Percentiles rank a stretch among this genome's conserved stretches.
Evolutionary conservation across 1,140 invertebrate species (phyloP).

Genomic region (Ctenoplectra terminalis): DNA sequence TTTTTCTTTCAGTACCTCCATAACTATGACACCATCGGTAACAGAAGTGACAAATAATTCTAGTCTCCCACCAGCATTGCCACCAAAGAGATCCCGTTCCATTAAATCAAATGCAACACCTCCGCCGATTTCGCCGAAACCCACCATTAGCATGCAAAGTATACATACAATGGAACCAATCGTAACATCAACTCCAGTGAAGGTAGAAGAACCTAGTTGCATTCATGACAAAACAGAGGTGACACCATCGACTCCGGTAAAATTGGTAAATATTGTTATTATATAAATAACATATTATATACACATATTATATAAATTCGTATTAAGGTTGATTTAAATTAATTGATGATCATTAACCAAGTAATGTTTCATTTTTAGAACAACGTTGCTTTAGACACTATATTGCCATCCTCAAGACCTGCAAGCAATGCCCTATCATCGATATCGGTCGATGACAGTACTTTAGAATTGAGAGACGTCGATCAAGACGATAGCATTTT

Average conservation of each 20-base stretch:
- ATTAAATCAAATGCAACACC: constrained; percentile 80
- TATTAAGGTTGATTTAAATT: neutral
- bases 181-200: constrained; percentile 78
- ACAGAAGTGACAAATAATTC: constrained; percentile 76
- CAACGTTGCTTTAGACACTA: constrained; percentile 73
- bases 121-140: constrained; percentile 79
- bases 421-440: constrained; percentile 78
- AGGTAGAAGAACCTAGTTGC: constrained; percentile 66
- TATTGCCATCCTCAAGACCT: constrained; percentile 73
- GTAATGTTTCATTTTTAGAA: constrained; percentile 61
- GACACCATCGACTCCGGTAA: constrained; percentile 67
- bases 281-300: too few relatives aligned
- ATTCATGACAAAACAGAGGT: constrained; percentile 73
- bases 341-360: neutral
- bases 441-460: constrained; percentile 78
- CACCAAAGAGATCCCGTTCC: constrained; percentile 87
- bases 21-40: constrained; percentile 77
- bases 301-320: too few relatives aligned
- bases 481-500: constrained; percentile 84
- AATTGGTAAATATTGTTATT: constrained; percentile 60
- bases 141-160: constrained; percentile 74
- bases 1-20: constrained; percentile 70
- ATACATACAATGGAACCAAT: constrained; percentile 75
- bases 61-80: constrained; percentile 88
- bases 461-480: constrained; percentile 78